Evolutionary conservation across 2,113 vertebrate species (phyloP).

Genomic region (Choloepus hoffmanni): DNA sequence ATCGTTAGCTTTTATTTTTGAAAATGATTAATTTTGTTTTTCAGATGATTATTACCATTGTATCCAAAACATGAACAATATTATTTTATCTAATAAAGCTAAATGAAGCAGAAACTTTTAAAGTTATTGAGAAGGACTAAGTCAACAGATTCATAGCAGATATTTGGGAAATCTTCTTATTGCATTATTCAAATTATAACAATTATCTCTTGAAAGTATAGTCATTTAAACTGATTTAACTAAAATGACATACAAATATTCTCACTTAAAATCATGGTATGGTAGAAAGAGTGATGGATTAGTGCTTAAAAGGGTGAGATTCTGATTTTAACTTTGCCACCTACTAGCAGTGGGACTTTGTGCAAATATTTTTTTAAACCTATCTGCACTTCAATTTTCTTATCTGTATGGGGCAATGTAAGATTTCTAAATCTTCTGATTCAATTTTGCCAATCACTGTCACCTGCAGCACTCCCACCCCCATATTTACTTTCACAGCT

Average conservation of each 20-base stretch:
- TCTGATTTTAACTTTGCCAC: conserved; percentile 3
- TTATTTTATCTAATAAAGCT: conserved; percentile 29
- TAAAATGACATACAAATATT: background rate
- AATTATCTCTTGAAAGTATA: background rate
- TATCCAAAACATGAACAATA: background rate
- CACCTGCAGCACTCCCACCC: background rate
- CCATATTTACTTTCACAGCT: background rate
- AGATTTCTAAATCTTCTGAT: background rate
- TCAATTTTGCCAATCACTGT: background rate
- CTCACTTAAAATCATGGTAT: background rate
- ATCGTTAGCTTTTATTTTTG: background rate
- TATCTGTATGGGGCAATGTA: background rate
- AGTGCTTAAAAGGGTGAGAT: background rate
- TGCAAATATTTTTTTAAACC: background rate
- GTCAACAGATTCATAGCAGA: background rate
- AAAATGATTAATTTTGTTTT: conserved; percentile 4
- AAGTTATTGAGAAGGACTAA: background rate
- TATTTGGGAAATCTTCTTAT: background rate
- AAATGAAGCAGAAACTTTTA: background rate
- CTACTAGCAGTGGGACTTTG: background rate
- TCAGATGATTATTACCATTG: background rate
- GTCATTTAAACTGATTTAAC: background rate
- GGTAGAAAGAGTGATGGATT: background rate
- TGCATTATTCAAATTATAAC: background rate
- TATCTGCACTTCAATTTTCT: background rate